Conservation (phyloP, 2,797 vertebrate genomes). For the Antennarius maculatus region DNA sequence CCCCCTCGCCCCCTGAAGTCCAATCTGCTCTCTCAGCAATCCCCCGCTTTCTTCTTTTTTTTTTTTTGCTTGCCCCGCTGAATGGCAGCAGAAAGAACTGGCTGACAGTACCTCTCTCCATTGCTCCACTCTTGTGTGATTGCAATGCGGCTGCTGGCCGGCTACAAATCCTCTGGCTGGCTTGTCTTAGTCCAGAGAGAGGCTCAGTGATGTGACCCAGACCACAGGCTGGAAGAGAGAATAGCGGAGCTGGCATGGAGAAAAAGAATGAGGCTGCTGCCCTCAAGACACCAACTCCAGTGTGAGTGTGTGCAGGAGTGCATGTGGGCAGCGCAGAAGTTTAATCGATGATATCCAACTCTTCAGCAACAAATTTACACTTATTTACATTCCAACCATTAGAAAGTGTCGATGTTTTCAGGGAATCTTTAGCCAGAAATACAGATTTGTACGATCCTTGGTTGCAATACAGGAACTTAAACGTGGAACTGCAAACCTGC, state of each 20-base stretch:
- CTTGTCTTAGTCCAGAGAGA: constrained; percentile 53
- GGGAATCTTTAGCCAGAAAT: too few relatives aligned
- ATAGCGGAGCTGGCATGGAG: constrained; percentile 36
- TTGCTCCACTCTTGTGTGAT: constrained; percentile 22
- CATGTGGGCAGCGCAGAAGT: constrained; percentile 20
- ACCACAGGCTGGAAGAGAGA: constrained; percentile 36
- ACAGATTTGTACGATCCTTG: too few relatives aligned
- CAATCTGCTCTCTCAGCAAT: constrained; percentile 64
- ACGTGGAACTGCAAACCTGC: too few relatives aligned
- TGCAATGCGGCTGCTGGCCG: constrained; percentile 37
- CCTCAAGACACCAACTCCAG: background rate
- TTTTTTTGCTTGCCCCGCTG: constrained; percentile 52
- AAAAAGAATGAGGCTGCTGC: constrained; percentile 3
- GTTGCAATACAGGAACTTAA: too few relatives aligned
- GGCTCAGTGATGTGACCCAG: constrained; percentile 59
- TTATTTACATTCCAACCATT: constrained; percentile 4
- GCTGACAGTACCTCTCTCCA: constrained; percentile 43
- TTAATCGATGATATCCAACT: constrained; percentile 37
- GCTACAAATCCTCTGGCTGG: constrained; percentile 56
- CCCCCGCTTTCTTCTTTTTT: constrained; percentile 35
- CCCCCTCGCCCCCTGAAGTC: constrained; percentile 18
- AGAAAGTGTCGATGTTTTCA: constrained; percentile 3
- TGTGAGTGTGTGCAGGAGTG: constrained; percentile 2
- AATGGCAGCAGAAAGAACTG: constrained; percentile 63
- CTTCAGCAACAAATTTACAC: constrained; percentile 18